Base-by-base conservation (phyloP, 92 coral and sea anemone genomes). In the Hydrozoanthus gracilis region DNA sequence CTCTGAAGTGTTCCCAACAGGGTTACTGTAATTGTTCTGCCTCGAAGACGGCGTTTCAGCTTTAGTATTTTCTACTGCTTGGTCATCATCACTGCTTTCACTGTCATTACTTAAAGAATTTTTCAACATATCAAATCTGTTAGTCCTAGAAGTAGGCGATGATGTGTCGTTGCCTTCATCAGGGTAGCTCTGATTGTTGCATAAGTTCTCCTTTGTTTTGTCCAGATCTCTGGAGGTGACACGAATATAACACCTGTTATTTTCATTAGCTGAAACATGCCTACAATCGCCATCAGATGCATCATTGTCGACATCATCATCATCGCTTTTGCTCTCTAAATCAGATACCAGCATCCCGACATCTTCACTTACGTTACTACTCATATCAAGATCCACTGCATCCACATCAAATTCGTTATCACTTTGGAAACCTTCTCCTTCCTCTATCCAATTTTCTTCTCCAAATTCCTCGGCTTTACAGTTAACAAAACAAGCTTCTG, bases 191-290 rank as follows among this genome's bases (percentile, higher is more conserved):
- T 78, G 51, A 13, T 4, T 39, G 4, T 18, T 48, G 18, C 11
- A 54, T 7, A 52, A 20, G 50, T 46, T 11, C 35, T 47, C 51
- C 17, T 80, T 49, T 4, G 3, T 17, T 46, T 67, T 47, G 4
- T 80, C 62, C 14, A 80, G 20, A 80, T 65, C 85, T 66, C 45
- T 80, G 48, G 85, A 80, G 56, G 85, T 80, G 60, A 80, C 73
- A 51, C 85, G 85, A 80, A 7, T 48, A 48, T 80, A 65, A 4
- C 27, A 61, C 48, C 44, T 80, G n/a, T 44, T 50, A 15, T 47
- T 49, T 12, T 20, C 52, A 20, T 20, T 27, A 46, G 18, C 56
- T 65, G 74, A 49, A 20, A 35, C 8, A 35, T 3, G 11, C 3
- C 12, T 68, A 15, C 73, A 35, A 68, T 27, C 47, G 44, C 13